Evolutionary conservation across 2,797 vertebrate species (phyloP).

Genomic region (Bovichtus diacanthus): DNA sequence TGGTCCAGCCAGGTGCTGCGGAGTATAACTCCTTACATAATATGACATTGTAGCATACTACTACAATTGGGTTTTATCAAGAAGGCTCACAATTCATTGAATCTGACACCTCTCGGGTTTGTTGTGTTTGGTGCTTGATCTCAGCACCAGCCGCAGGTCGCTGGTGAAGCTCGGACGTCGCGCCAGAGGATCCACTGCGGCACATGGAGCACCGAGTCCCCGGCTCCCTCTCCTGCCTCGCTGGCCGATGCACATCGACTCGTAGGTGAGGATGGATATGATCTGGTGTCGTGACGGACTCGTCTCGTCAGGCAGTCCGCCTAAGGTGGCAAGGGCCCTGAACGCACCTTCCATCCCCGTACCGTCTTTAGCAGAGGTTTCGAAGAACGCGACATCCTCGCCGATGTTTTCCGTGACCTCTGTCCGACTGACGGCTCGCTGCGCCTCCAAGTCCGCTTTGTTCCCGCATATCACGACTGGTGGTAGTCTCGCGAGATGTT

Average conservation of each 20-base stretch:
- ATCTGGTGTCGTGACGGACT: slow-evolving; percentile 77
- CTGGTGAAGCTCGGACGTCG: slow-evolving; percentile 84
- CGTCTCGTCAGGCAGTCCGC: slow-evolving; percentile 81
- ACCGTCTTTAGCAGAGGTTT: slow-evolving; percentile 82
- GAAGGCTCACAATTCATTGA: slow-evolving; percentile 83
- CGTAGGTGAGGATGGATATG: slow-evolving; percentile 79
- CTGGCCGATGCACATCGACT: slow-evolving; percentile 66
- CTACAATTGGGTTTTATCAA: slow-evolving; percentile 77
- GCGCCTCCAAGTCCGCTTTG: slow-evolving; percentile 74
- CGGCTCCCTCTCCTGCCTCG: slow-evolving; percentile 61
- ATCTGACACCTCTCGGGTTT: slow-evolving; percentile 86
- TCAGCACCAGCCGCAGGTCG: slow-evolving; percentile 82
- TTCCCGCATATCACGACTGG: slow-evolving; percentile 82
- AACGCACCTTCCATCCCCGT: slow-evolving; percentile 78
- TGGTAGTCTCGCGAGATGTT: slow-evolving; percentile 58
- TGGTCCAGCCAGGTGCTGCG: slow-evolving; percentile 82
- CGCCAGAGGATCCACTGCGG: slow-evolving; percentile 79
- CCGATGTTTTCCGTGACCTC: slow-evolving; percentile 68
- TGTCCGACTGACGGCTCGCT: slow-evolving; percentile 53
- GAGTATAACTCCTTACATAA: slow-evolving; percentile 86
- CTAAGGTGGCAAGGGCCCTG: slow-evolving; percentile 69
- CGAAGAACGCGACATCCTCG: slow-evolving; percentile 70
- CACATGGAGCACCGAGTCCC: slow-evolving; percentile 67
- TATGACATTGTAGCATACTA: slow-evolving; percentile 82
- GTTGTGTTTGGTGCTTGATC: slow-evolving; percentile 77